These are phyloP conservation scores for Caranx ignobilis DNA, from an alignment of 2,113 vertebrate genomes.

Conservation along the genomic window DNA sequence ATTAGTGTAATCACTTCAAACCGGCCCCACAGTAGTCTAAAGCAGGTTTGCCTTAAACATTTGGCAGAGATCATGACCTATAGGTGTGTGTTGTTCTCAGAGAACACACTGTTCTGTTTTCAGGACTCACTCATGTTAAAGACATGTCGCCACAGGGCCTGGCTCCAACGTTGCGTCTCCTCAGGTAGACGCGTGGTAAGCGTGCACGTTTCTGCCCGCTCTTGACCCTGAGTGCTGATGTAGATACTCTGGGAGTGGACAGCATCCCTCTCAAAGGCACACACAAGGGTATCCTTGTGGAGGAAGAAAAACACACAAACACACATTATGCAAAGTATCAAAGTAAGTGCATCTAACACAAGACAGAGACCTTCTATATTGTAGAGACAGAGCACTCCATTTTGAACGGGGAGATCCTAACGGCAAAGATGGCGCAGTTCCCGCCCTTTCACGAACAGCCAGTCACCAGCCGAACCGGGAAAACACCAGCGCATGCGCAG, in stretches of 20 bases:
- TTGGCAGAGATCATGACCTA: too few species aligned
- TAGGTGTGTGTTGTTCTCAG: too few species aligned
- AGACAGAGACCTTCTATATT: not conserved
- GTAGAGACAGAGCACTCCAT: too few species aligned
- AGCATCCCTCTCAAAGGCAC: constrained; percentile 77
- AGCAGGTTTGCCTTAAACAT: not conserved
- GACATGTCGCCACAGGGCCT: constrained; percentile 90
- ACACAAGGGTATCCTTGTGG: constrained; percentile 53
- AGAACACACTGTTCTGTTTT: not conserved
- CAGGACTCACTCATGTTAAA: constrained; percentile 88
- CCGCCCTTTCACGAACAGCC: too few species aligned
- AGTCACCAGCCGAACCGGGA: too few species aligned
- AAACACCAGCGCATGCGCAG: too few species aligned
- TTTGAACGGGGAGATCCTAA: too few species aligned
- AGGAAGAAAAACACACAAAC: not conserved
- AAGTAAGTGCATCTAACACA: not conserved
- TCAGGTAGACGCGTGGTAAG: constrained; percentile 77
- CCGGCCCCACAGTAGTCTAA: not conserved
- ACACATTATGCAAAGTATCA: not conserved
- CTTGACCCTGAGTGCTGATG: constrained; percentile 83
- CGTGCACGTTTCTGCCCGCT: constrained; percentile 82
- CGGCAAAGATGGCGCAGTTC: too few species aligned
- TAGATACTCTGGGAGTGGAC: constrained; percentile 78
- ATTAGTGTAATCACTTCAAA: too few species aligned
- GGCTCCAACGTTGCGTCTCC: constrained; percentile 86